Percentiles rank a stretch among this genome's conserved stretches.
These are phyloP conservation scores for Pseudopodoces humilis DNA, from an alignment of 2,113 vertebrate species.

Conservation along the genomic window DNA sequence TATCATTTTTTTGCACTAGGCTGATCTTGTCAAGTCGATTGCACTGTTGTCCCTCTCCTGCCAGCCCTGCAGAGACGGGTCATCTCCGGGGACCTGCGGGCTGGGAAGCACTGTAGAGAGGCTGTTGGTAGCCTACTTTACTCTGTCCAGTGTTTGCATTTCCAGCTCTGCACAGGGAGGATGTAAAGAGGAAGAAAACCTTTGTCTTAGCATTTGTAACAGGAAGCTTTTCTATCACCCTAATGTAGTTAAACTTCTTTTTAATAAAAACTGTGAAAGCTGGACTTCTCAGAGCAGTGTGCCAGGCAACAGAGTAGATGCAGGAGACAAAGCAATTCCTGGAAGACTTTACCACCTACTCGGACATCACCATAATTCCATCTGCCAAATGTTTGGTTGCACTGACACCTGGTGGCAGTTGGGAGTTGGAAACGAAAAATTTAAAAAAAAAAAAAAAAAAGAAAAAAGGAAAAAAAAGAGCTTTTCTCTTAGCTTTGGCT, in stretches of 20 bases:
- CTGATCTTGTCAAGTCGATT: slow-evolving; percentile 53
- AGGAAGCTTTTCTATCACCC: slow-evolving; percentile 61
- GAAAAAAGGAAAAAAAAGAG: neutral
- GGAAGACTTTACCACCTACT: neutral
- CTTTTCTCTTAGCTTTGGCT: neutral
- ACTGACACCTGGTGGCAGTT: slow-evolving; percentile 55
- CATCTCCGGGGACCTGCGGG: neutral
- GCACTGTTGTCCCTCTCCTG: slow-evolving; percentile 55
- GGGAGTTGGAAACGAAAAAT: neutral
- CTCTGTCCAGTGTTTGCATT: slow-evolving; percentile 4
- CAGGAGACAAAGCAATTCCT: neutral
- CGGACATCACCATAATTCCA: neutral
- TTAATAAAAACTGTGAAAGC: slow-evolving; percentile 52
- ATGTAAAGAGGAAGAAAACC: slow-evolving; percentile 21
- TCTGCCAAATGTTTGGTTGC: neutral
- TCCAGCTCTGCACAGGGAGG: slow-evolving; percentile 9
- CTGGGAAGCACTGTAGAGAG: neutral
- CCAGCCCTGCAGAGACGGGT: neutral
- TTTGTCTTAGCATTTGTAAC: slow-evolving; percentile 55
- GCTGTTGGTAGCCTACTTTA: neutral
- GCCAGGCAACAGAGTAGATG: neutral
- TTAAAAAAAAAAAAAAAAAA: too few relatives aligned
- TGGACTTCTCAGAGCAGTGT: neutral
- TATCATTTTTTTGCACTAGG: slow-evolving; percentile 62
- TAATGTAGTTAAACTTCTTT: slow-evolving; percentile 58